phyloP scores from a whole-genome alignment of 2,797 vertebrate species.

The Hylomyscus alleni region DNA sequence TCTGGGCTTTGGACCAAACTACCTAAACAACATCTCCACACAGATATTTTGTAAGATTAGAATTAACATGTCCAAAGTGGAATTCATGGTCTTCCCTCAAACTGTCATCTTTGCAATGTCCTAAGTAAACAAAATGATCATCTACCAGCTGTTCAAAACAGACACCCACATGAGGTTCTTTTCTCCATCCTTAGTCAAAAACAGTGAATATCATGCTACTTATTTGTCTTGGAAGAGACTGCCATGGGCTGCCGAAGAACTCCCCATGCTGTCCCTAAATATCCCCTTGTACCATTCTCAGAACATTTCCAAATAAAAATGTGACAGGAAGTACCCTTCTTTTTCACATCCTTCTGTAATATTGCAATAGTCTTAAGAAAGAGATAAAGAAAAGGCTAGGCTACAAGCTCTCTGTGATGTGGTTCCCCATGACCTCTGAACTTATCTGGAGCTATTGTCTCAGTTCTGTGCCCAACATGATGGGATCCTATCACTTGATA shows the following conservation, averaged over 20 bases:
- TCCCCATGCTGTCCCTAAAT: neutral
- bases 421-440: neutral
- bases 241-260: neutral
- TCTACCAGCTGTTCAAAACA: neutral
- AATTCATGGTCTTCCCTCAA: neutral
- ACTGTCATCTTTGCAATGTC: slow-evolving; percentile 2
- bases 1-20: slow-evolving; percentile 6
- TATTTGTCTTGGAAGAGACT: neutral
- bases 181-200: neutral
- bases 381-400: neutral
- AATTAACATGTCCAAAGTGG: neutral
- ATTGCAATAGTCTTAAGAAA: slow-evolving; percentile 30
- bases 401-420: neutral
- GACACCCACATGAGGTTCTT: neutral
- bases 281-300: neutral
- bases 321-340: neutral
- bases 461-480: neutral
- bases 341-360: slow-evolving; percentile 20
- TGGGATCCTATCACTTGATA: neutral
- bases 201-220: neutral
- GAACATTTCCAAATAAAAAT: neutral
- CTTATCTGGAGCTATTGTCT: neutral
- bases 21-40: neutral
- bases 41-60: slow-evolving; percentile 15
- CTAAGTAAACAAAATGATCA: slow-evolving; percentile 23